Evolutionary conservation across 2,797 vertebrate species (phyloP).

Genomic region (Molothrus aeneus): DNA sequence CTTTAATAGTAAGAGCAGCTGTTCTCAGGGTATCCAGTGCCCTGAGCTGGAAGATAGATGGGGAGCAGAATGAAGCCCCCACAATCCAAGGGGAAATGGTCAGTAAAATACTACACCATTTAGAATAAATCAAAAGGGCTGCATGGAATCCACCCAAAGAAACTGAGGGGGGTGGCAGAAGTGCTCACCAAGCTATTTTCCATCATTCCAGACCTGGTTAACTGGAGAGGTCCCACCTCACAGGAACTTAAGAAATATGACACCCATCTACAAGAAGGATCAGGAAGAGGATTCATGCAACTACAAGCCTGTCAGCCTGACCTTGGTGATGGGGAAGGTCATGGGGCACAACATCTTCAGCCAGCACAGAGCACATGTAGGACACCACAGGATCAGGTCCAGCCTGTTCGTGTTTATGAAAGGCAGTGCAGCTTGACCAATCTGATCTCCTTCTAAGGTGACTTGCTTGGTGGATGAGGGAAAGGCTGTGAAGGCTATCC

Average conservation of each 20-base stretch:
- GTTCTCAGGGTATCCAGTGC: background rate
- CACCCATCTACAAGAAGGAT: background rate
- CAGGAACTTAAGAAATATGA: background rate
- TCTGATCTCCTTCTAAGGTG: background rate
- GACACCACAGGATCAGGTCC: background rate
- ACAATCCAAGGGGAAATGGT: background rate
- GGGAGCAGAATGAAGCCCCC: background rate
- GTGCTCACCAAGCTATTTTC: background rate
- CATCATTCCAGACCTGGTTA: background rate
- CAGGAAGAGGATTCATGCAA: background rate
- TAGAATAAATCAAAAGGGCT: rapidly evolving
- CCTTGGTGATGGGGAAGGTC: background rate
- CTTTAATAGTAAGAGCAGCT: background rate
- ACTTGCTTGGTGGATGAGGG: background rate
- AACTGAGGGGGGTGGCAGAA: background rate
- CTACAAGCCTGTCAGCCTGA: background rate
- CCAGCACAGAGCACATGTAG: background rate
- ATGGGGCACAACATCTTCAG: background rate
- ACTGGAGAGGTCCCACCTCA: background rate
- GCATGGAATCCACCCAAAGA: background rate
- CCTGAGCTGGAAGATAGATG: background rate
- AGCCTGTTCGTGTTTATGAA: background rate
- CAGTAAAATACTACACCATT: background rate
- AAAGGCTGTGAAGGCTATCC: background rate
- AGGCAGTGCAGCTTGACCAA: background rate